phyloP scores from a whole-genome alignment of 35 echinoderm and acorn worm species.

The Apostichopus parvimensis region DNA sequence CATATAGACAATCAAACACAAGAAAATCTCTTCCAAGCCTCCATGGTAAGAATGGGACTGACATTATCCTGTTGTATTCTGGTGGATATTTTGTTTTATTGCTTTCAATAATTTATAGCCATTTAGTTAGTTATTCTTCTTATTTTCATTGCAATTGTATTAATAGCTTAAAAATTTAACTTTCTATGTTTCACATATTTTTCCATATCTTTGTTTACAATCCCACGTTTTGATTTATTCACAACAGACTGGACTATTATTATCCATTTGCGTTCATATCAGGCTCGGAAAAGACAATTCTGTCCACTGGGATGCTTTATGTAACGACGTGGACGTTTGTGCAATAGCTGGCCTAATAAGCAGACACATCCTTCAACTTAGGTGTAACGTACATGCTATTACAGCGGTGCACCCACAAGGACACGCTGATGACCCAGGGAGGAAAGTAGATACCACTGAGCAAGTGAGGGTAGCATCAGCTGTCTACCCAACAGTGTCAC shows the following conservation, averaged over 20 bases:
- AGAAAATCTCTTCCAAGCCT: slow-evolving; percentile 45
- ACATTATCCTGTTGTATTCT: background rate
- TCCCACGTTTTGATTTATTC: background rate
- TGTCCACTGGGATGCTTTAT: background rate
- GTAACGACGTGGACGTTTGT: background rate
- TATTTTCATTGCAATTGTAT: background rate
- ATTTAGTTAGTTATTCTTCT: background rate
- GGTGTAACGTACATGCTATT: slow-evolving; percentile 81
- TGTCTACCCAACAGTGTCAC: slow-evolving; percentile 74
- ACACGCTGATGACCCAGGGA: background rate
- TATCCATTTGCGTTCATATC: slow-evolving; percentile 12
- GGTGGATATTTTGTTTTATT: background rate
- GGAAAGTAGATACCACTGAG: slow-evolving; percentile 54
- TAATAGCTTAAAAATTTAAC: too few species aligned
- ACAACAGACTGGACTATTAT: background rate
- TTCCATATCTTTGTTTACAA: too few species aligned
- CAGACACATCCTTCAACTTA: slow-evolving; percentile 69
- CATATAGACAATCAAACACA: slow-evolving; percentile 61
- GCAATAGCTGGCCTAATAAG: slow-evolving; percentile 8
- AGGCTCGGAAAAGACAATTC: background rate
- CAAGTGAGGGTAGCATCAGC: slow-evolving; percentile 84
- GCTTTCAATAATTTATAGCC: background rate
- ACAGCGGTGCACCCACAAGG: slow-evolving; percentile 50
- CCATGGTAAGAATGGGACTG: slow-evolving; percentile 54
- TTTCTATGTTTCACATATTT: background rate